Percentiles rank a stretch among this genome's conserved stretches.
Conservation (phyloP, 92 coral and sea anemone species). For the Hydrozoanthus gracilis region DNA sequence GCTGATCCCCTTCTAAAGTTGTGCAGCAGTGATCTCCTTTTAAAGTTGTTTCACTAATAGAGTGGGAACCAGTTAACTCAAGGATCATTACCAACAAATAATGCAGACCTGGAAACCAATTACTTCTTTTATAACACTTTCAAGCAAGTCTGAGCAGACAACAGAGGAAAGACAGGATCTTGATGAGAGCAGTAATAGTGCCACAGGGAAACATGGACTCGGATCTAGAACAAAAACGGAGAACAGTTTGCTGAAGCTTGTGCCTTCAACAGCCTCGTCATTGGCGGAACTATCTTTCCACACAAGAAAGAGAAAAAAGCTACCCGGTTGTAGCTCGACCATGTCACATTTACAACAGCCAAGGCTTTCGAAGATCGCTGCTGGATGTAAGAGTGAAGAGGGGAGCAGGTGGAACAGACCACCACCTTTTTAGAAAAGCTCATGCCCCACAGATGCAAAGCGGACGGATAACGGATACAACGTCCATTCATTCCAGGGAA, state of each 20-base stretch:
- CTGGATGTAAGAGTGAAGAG: slow-evolving; percentile 18
- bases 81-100: slow-evolving; percentile 21
- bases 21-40: too few relatives aligned
- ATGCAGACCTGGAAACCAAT: slow-evolving; percentile 22
- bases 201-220: not conserved
- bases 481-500: not conserved
- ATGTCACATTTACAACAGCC: slow-evolving; percentile 9
- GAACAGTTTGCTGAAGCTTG: slow-evolving; percentile 31
- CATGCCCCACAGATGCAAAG: not conserved
- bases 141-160: not conserved
- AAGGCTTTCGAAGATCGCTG: slow-evolving; percentile 19
- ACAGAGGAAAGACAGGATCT: slow-evolving; percentile 2
- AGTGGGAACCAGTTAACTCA: slow-evolving; percentile 34
- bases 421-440: slow-evolving; percentile 23
- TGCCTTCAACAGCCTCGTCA: slow-evolving; percentile 7
- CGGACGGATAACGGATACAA: not conserved
- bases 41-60: slow-evolving; percentile 11
- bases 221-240: slow-evolving; percentile 15
- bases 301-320: slow-evolving; percentile 19
- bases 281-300: slow-evolving; percentile 23
- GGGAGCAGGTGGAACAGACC: slow-evolving; percentile 17
- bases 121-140: slow-evolving; percentile 30
- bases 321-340: slow-evolving; percentile 7
- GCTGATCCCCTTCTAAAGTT: too few relatives aligned
- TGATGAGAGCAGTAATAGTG: slow-evolving; percentile 14